These are phyloP conservation scores for Burhinus bistriatus DNA, from an alignment of 2,113 vertebrate genomes.

Conservation along the genomic window DNA sequence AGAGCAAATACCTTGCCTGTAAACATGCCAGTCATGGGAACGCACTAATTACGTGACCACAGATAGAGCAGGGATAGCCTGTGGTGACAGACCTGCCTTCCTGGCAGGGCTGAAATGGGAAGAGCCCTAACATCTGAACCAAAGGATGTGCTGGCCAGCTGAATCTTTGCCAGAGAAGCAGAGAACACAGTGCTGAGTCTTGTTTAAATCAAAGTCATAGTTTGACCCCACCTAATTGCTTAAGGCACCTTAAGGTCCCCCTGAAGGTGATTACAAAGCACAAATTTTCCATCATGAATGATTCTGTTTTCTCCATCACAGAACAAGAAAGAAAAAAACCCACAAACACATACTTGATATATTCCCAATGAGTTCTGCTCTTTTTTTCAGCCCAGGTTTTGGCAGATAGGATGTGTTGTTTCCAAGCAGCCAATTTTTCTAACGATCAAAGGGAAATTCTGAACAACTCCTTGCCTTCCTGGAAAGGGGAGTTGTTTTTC, in stretches of 20 bases:
- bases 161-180: background rate
- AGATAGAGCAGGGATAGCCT: background rate
- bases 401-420: background rate
- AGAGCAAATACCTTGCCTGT: background rate
- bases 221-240: background rate
- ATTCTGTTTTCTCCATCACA: background rate
- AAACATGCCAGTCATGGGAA: background rate
- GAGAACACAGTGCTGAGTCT: background rate
- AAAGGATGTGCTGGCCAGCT: background rate
- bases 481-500: background rate
- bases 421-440: background rate
- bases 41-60: background rate
- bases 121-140: background rate
- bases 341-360: background rate
- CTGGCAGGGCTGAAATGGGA: background rate
- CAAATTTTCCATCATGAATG: background rate
- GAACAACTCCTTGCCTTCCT: background rate
- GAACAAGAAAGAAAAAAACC: background rate
- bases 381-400: background rate
- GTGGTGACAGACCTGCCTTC: background rate
- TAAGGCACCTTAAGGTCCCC: background rate
- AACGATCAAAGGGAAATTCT: background rate
- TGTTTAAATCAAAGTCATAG: background rate
- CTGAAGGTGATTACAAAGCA: background rate
- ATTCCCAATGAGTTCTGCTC: background rate